Conservation (phyloP, 2,113 vertebrate genomes). For the Columba janthina region DNA sequence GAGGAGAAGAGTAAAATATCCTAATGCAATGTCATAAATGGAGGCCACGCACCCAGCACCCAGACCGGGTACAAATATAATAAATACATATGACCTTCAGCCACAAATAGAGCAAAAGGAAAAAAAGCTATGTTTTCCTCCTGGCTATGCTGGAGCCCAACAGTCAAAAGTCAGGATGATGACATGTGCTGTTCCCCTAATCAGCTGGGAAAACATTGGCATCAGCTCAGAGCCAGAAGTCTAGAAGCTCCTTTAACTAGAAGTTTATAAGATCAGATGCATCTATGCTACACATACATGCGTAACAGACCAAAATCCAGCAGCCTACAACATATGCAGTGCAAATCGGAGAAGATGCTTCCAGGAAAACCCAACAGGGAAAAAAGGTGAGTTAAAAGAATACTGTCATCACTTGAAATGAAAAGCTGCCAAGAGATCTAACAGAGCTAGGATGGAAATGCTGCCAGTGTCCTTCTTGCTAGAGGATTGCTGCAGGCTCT, state of each 20-base stretch:
- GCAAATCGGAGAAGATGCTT: not conserved
- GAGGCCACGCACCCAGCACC: not conserved
- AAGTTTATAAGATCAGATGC: not conserved
- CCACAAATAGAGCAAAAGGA: not conserved
- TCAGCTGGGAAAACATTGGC: not conserved
- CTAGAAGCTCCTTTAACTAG: not conserved
- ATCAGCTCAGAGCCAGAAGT: not conserved
- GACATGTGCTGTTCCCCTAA: not conserved
- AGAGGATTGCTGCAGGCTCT: constrained; percentile 4
- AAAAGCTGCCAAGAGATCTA: constrained; percentile 32
- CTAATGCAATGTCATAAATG: not conserved
- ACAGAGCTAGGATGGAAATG: not conserved
- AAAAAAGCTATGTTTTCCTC: not conserved
- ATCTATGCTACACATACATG: not conserved
- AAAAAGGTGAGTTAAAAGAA: constrained; percentile 1
- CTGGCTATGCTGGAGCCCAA: not conserved
- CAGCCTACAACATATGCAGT: not conserved
- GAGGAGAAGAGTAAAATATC: not conserved
- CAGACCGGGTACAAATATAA: fast-evolving
- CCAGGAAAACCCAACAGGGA: constrained; percentile 29
- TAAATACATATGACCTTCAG: not conserved
- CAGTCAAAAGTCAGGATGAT: not conserved
- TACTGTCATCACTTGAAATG: not conserved
- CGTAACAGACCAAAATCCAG: not conserved
- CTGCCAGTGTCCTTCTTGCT: not conserved